Conservation (phyloP, 2,888 invertebrate species). For the Onthophagus sagittarius region DNA sequence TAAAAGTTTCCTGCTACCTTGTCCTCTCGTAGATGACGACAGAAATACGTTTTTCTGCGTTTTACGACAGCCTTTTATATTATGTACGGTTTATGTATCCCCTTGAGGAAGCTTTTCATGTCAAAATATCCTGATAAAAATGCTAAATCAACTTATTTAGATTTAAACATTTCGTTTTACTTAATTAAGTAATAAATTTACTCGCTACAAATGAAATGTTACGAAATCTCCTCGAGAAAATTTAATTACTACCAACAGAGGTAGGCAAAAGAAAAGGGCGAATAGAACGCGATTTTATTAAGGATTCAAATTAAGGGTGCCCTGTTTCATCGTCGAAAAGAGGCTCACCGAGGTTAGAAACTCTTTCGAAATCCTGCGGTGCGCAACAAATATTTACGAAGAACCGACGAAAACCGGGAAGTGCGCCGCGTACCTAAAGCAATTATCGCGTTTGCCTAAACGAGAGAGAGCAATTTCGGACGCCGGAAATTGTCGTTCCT, state of each 20-base stretch:
- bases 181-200: neutral
- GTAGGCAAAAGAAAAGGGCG: neutral
- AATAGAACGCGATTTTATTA: neutral
- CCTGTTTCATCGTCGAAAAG: neutral
- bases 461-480: neutral
- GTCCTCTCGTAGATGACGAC: neutral
- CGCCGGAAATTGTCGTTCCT: conserved; percentile 7
- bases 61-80: too few relatives aligned
- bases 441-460: conserved; percentile 2
- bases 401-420: neutral
- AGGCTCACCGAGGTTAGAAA: neutral
- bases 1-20: neutral
- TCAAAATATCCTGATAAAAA: too few relatives aligned
- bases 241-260: neutral
- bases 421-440: neutral
- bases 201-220: neutral
- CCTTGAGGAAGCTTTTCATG: too few relatives aligned
- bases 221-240: neutral
- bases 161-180: too few relatives aligned
- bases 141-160: too few relatives aligned
- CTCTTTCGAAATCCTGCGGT: neutral
- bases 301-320: neutral
- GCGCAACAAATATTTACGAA: neutral
- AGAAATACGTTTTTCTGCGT: too few relatives aligned
- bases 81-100: too few relatives aligned